Conservation (phyloP, 2,113 vertebrate genomes). For the Gadus macrocephalus region DNA sequence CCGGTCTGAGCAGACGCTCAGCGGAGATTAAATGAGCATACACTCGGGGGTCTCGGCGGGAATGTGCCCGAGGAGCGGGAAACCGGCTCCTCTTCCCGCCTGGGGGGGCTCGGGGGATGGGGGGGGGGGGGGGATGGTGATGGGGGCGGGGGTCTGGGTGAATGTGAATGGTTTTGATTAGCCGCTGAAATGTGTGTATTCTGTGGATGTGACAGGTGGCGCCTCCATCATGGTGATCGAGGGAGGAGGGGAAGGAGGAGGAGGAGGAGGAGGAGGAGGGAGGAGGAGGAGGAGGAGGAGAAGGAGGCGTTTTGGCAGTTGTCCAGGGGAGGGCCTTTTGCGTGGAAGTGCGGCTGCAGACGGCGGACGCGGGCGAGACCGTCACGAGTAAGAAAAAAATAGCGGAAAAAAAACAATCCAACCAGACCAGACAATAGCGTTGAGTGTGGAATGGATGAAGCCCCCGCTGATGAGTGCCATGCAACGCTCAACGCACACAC, state of each 20-base stretch:
- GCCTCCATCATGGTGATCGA: constrained; percentile 54
- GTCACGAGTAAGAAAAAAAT: too few species aligned
- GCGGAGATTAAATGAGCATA: constrained; percentile 6
- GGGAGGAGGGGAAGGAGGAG: constrained; percentile 60
- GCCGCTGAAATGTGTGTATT: constrained; percentile 51
- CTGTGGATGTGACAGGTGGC: constrained; percentile 60
- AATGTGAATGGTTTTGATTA: constrained; percentile 61
- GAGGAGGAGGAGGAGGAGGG: constrained; percentile 67
- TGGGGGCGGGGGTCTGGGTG: constrained; percentile 22
- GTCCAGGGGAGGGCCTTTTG: constrained; percentile 48
- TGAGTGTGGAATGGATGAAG: too few species aligned
- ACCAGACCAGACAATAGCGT: not conserved
- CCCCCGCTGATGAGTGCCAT: too few species aligned
- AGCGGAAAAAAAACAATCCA: not conserved
- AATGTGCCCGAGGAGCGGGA: too few species aligned
- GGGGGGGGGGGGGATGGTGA: constrained; percentile 5
- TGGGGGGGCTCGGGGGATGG: not conserved
- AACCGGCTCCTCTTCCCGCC: too few species aligned
- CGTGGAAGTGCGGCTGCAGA: constrained; percentile 51
- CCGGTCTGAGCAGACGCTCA: constrained; percentile 37
- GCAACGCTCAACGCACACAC: too few species aligned
- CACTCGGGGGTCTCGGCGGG: too few species aligned
- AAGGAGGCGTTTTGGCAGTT: constrained; percentile 61
- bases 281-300: constrained; percentile 65
- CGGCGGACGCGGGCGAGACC: not conserved